Conservation (phyloP, 2,113 vertebrate species). For the Salvelinus sp. region DNA sequence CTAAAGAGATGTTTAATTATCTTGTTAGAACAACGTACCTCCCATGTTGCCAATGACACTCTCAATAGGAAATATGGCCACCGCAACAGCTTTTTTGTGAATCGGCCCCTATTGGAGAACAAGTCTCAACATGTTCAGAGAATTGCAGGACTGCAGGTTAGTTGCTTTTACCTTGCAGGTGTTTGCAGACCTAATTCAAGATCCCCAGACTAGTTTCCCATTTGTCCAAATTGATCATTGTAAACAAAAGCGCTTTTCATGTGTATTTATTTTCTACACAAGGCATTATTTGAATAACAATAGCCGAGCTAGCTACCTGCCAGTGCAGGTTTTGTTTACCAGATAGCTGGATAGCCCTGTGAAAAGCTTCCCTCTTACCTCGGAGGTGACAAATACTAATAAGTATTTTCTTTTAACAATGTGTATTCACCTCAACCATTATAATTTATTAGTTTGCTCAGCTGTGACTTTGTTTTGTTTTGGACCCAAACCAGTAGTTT, state of each 20-base stretch:
- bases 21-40: not conserved
- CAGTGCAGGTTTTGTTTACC: constrained; percentile 14
- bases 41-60: not conserved
- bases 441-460: not conserved
- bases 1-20: too few species aligned
- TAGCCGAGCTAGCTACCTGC: not conserved
- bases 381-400: not conserved
- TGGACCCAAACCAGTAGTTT: constrained; percentile 28
- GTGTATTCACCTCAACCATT: not conserved
- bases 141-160: not conserved
- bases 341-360: not conserved
- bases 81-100: not conserved
- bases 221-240: constrained; percentile 15
- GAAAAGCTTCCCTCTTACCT: constrained; percentile 5
- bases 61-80: not conserved
- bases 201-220: not conserved
- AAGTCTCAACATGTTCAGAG: constrained; percentile 3
- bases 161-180: not conserved
- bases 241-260: constrained; percentile 23
- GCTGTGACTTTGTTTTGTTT: constrained; percentile 1
- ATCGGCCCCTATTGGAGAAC: not conserved
- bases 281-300: constrained; percentile 12
- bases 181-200: not conserved
- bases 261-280: not conserved
- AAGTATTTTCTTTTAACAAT: not conserved